Conservation (phyloP, 1,140 invertebrate genomes). For the Argopecten irradians region DNA sequence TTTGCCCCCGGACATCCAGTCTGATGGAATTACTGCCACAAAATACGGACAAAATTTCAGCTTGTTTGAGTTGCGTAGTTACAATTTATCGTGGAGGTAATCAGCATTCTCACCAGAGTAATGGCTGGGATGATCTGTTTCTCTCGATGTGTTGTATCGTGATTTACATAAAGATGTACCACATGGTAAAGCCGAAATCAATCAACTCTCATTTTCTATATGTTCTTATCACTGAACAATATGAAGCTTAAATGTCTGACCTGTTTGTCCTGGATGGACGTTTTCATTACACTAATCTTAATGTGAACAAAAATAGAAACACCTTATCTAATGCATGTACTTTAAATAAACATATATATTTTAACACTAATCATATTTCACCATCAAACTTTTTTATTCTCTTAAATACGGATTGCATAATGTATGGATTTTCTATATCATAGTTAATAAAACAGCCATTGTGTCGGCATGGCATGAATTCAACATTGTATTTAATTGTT, state of each 20-base stretch:
- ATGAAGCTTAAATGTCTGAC: neutral
- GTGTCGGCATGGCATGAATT: too few species aligned
- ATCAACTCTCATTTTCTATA: neutral
- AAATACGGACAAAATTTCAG: conserved; percentile 22
- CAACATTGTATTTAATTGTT: too few species aligned
- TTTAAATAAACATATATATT: too few species aligned
- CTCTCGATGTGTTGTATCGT: neutral
- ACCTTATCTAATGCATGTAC: neutral
- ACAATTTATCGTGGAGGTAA: neutral
- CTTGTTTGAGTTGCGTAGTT: conserved; percentile 21
- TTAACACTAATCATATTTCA: too few species aligned
- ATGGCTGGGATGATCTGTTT: neutral
- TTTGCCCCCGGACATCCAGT: neutral
- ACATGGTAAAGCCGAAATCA: neutral
- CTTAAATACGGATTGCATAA: too few species aligned
- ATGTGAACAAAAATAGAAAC: neutral
- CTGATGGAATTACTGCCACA: conserved; percentile 15
- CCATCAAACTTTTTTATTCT: too few species aligned
- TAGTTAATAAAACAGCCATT: too few species aligned
- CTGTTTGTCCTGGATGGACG: neutral
- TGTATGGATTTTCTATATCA: too few species aligned
- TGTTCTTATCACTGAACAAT: neutral
- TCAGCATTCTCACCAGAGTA: neutral
- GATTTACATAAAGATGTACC: neutral
- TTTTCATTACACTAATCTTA: neutral